Base-by-base conservation (phyloP, 2,888 invertebrate species). In the Alcis repandata region DNA sequence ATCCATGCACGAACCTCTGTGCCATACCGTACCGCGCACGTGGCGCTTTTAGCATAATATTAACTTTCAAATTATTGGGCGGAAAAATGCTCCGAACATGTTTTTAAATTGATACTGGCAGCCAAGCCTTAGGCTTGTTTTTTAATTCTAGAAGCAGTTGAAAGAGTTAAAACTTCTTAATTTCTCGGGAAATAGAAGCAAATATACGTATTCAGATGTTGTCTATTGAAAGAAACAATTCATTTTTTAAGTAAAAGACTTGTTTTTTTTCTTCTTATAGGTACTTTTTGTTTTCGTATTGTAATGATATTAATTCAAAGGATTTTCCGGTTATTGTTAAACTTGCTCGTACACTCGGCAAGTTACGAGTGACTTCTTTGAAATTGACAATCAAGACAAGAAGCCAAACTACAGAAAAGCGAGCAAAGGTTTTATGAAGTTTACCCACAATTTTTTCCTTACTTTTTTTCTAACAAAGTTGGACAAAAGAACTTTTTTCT, bases 1-100 rank as follows among this genome's bases (percentile, higher is more conserved):
- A 92, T 86, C 88, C 86, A 92, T 92, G 92, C 92, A 92, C 92
- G 92, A 92, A 92, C 78, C 76, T 69, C 77, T 79, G 92, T 92
- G 87, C 92, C 92, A 90, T 75, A 87, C 90, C 84, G 92, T 92
- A 74, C 92, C 90, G 69, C 79, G 90, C 82, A 89, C 89, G 88
- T 88, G 84, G 74, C 69, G 77, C 74, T 77, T 83, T 88, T 86
- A 85, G 87, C 89, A 89, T 90, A 89, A 87, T 89, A 89, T 90
- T 89, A 88, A 79, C 83, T 86, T 83, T 83, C 77, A 83, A 85
- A 85, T 84, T 83, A 84, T 84, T 83, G 82, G 82, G 71, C 68
- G 71, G 83, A 84, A 85, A 83, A 85, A 78, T 78, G 75, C 75
- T 74, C 72, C 70, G 74, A 71, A 72, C 77, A 79, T 80, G 80